Percentiles rank a stretch among this genome's conserved stretches.
phyloP scores from a whole-genome alignment of 2,797 vertebrate genomes.

The Astyanax mexicanus region DNA sequence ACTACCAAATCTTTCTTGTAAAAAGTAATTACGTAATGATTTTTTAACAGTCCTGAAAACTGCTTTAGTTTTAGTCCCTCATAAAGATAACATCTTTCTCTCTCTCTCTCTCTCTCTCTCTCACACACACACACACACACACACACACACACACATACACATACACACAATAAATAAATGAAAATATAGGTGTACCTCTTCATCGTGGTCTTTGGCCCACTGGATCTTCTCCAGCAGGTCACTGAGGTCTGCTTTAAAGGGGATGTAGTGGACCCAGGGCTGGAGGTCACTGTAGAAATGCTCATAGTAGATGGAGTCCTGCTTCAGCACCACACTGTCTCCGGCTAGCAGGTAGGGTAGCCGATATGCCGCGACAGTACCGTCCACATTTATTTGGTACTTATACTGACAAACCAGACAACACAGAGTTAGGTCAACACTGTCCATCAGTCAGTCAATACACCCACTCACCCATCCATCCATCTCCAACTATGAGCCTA shows the following conservation, averaged over 20 bases:
- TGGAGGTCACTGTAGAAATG: constrained; percentile 92
- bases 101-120: no score
- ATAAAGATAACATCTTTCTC: background rate
- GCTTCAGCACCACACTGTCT: constrained; percentile 94
- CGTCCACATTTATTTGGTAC: constrained; percentile 96
- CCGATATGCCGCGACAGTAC: constrained; percentile 95
- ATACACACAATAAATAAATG: no score
- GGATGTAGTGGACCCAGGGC: constrained; percentile 95
- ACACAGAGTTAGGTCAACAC: background rate
- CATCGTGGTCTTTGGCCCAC: constrained; percentile 92
- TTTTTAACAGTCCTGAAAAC: background rate
- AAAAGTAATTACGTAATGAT: background rate
- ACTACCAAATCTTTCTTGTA: background rate
- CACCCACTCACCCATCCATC: background rate
- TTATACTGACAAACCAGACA: constrained; percentile 85
- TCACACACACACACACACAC: no score
- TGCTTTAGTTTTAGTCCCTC: background rate
- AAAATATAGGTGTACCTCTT: constrained; percentile 89
- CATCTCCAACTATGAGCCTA: background rate
- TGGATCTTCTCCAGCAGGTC: constrained; percentile 93
- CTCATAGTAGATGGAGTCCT: constrained; percentile 96
- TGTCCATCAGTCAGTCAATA: background rate
- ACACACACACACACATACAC: no score
- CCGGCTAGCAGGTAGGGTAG: constrained; percentile 94
- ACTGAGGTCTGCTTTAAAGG: constrained; percentile 88